A percentile compares a stretch with the other conserved stretches of the same genome.
These are phyloP conservation scores for Phacellophora camtschatica DNA, from an alignment of 30 jellyfish, hydroid and myxozoan genomes.

Conservation along the genomic window DNA sequence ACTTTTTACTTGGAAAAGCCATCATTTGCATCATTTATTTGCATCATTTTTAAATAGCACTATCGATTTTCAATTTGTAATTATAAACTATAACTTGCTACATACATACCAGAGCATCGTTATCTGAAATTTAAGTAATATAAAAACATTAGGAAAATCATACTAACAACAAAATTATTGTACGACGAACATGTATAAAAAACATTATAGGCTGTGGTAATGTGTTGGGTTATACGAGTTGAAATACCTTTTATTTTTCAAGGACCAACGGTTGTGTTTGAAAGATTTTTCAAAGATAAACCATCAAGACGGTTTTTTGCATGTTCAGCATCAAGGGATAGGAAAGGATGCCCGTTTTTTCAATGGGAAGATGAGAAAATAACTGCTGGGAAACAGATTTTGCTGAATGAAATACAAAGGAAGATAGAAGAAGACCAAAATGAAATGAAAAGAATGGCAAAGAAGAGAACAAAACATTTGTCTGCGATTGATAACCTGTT, in stretches of 20 bases:
- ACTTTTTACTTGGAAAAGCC: too few relatives aligned
- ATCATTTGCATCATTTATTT: too few relatives aligned
- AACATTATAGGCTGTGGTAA: too few relatives aligned
- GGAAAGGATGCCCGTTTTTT: conserved; percentile 85
- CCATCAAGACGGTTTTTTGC: conserved; percentile 72
- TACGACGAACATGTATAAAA: too few relatives aligned
- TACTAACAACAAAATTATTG: too few relatives aligned
- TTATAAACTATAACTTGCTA: too few relatives aligned
- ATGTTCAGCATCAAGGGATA: conserved; percentile 95
- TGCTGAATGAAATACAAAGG: conserved; percentile 32
- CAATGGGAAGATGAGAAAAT: conserved; percentile 86
- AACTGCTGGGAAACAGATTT: conserved; percentile 54
- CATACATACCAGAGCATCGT: too few relatives aligned
- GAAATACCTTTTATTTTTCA: not conserved
- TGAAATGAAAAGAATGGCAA: not conserved
- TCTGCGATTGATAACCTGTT: not conserved
- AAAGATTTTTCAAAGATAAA: conserved; percentile 56
- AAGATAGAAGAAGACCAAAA: conserved; percentile 26
- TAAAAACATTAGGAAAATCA: too few relatives aligned
- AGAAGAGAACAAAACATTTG: not conserved
- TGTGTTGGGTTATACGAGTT: not conserved
- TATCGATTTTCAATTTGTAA: too few relatives aligned
- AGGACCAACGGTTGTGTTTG: conserved; percentile 93
- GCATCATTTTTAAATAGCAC: too few relatives aligned
- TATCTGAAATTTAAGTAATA: too few relatives aligned